Evolutionary conservation across 1,140 invertebrate species (phyloP).

Genomic region (Mactra quadrangularis): DNA sequence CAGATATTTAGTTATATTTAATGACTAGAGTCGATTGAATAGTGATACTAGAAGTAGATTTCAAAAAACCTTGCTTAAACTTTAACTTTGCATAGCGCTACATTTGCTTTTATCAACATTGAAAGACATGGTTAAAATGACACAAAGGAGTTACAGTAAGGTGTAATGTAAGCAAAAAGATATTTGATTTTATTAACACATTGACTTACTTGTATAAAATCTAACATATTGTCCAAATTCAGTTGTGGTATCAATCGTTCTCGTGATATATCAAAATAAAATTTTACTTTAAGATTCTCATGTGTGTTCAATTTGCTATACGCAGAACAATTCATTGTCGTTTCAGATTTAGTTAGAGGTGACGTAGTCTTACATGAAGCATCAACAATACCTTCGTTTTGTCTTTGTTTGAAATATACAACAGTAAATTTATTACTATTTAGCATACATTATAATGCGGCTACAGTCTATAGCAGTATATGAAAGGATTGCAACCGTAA

Average conservation of each 20-base stretch:
- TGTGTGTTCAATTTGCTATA: slow-evolving; percentile 36
- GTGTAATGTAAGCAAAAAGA: not conserved
- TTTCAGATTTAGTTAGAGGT: not conserved
- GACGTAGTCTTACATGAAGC: not conserved
- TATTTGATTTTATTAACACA: not conserved
- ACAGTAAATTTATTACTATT: too few relatives aligned
- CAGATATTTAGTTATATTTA: too few relatives aligned
- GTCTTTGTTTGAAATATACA: too few relatives aligned
- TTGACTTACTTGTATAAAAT: slow-evolving; percentile 1
- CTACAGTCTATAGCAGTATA: too few relatives aligned
- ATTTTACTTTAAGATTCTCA: slow-evolving; percentile 41
- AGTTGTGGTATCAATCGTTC: slow-evolving; percentile 13
- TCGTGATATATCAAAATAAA: slow-evolving; percentile 29
- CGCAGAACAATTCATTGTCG: slow-evolving; percentile 5
- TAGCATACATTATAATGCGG: too few relatives aligned
- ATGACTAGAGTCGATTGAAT: not conserved
- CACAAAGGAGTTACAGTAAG: not conserved
- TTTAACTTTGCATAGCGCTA: not conserved
- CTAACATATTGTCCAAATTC: slow-evolving; percentile 32
- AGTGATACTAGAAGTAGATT: not conserved
- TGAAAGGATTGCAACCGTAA: too few relatives aligned
- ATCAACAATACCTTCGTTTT: not conserved
- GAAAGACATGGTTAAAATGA: not conserved
- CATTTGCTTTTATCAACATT: too few relatives aligned
- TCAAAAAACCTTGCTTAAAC: not conserved